phyloP scores from a whole-genome alignment of 2,113 vertebrate species.

The Myotis brandtii region DNA sequence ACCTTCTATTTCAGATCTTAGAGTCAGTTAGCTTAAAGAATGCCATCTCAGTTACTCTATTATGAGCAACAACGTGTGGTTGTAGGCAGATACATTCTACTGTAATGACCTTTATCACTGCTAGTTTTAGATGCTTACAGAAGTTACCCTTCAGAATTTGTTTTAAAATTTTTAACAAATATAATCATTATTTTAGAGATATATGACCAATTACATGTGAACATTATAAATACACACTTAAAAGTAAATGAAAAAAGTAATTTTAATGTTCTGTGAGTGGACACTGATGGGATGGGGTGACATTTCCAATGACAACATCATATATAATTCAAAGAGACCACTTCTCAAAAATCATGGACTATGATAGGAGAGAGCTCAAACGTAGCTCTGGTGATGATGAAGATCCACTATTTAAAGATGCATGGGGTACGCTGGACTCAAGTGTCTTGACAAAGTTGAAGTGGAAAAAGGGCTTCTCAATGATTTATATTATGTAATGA shows the following conservation, averaged over 20 bases:
- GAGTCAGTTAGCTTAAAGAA: not conserved
- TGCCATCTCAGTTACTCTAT: not conserved
- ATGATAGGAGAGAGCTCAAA: not conserved
- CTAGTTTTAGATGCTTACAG: not conserved
- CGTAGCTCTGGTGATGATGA: not conserved
- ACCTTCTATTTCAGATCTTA: not conserved
- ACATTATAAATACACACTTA: not conserved
- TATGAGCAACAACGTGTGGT: not conserved
- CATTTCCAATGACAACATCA: not conserved
- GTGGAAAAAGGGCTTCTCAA: not conserved
- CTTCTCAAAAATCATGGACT: not conserved
- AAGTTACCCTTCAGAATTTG: not conserved
- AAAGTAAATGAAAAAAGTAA: not conserved
- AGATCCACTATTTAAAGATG: not conserved
- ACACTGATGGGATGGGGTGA: not conserved
- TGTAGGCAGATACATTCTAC: conserved; percentile 18
- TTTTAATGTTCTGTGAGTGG: not conserved
- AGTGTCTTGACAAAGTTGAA: not conserved
- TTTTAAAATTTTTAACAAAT: not conserved
- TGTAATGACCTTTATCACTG: not conserved
- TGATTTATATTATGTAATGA: not conserved
- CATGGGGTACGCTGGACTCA: not conserved
- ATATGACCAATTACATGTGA: not conserved
- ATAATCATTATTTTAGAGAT: not conserved
- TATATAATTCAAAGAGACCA: not conserved